These are phyloP conservation scores for Eonycteris spelaea DNA, from an alignment of 2,113 vertebrate genomes.

Conservation along the genomic window DNA sequence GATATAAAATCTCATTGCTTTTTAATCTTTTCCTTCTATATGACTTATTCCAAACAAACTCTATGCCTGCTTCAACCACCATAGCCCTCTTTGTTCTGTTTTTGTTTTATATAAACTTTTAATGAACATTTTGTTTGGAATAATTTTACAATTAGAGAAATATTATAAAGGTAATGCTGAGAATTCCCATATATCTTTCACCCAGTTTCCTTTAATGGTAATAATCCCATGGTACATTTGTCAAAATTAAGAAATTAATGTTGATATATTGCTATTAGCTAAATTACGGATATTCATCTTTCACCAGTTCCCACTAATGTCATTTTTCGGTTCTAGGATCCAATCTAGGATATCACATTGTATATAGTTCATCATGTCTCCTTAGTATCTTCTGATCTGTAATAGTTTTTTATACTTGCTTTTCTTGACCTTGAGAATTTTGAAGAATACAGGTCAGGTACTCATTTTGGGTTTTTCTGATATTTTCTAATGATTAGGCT, in stretches of 20 bases:
- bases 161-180: background rate
- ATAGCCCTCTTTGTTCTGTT: background rate
- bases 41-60: background rate
- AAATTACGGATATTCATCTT: background rate
- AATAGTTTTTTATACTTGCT: background rate
- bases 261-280: background rate
- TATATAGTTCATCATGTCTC: background rate
- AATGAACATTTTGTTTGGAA: background rate
- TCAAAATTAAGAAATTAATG: background rate
- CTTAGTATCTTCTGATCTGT: background rate
- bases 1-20: background rate
- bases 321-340: background rate
- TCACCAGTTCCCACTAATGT: background rate
- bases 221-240: background rate
- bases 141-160: conserved; percentile 3
- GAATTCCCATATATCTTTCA: background rate
- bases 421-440: background rate
- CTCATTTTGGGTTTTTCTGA: background rate
- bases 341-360: background rate
- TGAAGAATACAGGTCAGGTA: background rate
- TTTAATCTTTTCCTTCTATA: background rate
- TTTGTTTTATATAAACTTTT: background rate
- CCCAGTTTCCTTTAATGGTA: background rate
- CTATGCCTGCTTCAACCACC: background rate
- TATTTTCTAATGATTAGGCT: background rate